A percentile compares a stretch with the other conserved stretches of the same genome.
These are phyloP conservation scores for Probaryconus sp. DNA, from an alignment of 1,140 invertebrate species.

Conservation along the genomic window DNA sequence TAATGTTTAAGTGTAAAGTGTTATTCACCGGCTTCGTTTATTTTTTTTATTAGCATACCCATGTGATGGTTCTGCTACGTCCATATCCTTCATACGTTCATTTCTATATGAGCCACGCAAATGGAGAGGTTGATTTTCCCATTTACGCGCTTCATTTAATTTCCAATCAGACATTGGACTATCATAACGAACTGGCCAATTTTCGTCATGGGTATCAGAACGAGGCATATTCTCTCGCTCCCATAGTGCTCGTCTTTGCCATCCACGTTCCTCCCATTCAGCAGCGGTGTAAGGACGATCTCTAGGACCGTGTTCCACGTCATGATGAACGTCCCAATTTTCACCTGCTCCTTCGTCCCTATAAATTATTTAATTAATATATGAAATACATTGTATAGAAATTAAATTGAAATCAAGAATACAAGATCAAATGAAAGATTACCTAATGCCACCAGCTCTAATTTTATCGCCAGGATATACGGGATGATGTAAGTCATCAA, in stretches of 20 bases:
- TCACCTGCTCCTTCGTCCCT: slow-evolving; percentile 70
- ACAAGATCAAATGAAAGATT: slow-evolving; percentile 4
- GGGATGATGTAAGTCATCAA: slow-evolving; percentile 74
- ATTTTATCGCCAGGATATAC: slow-evolving; percentile 69
- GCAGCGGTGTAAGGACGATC: slow-evolving; percentile 66
- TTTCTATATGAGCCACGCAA: slow-evolving; percentile 72
- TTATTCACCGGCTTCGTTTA: slow-evolving; percentile 55
- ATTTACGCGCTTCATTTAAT: slow-evolving; percentile 72
- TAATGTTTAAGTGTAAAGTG: slow-evolving; percentile 47
- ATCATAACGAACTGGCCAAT: slow-evolving; percentile 72
- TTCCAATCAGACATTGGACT: slow-evolving; percentile 74
- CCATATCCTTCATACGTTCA: slow-evolving; percentile 74
- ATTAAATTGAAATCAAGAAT: background rate
- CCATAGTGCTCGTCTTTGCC: slow-evolving; percentile 71
- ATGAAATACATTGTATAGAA: no score
- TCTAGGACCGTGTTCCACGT: slow-evolving; percentile 68
- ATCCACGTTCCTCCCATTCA: slow-evolving; percentile 77
- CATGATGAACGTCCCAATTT: slow-evolving; percentile 74
- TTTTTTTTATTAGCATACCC: slow-evolving; percentile 63
- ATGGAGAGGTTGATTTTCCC: slow-evolving; percentile 73
- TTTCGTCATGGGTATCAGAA: slow-evolving; percentile 74
- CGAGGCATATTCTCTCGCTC: slow-evolving; percentile 74
- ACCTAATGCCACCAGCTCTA: slow-evolving; percentile 60
- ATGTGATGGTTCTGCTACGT: slow-evolving; percentile 66
- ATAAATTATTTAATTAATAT: slow-evolving; percentile 2